A percentile compares a stretch with the other conserved stretches of the same genome.
phyloP scores from a whole-genome alignment of 2,113 vertebrate species.

The Abramis brama region DNA sequence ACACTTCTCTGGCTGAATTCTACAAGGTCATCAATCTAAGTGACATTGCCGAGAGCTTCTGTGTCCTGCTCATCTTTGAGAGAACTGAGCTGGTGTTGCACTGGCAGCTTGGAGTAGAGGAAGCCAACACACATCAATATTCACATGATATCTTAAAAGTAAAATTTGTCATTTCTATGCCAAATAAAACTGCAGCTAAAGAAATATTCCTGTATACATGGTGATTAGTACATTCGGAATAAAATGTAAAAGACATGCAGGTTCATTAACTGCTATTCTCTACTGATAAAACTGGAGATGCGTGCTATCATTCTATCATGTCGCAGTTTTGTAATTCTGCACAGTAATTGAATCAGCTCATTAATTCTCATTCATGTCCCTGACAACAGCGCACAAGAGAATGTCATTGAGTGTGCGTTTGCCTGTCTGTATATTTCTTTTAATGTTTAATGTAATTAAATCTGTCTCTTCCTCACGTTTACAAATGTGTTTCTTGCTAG shows the following conservation, averaged over 20 bases:
- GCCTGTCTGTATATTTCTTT: not conserved
- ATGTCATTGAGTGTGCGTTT: not conserved
- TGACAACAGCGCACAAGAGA: conserved; percentile 19
- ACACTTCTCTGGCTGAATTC: conserved; percentile 12
- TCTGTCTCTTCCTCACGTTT: not conserved
- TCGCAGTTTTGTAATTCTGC: conserved; percentile 10
- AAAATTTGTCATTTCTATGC: not conserved
- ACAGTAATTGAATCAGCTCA: conserved; percentile 7
- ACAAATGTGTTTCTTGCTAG: not conserved
- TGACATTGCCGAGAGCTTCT: conserved; percentile 19
- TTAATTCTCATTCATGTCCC: conserved; percentile 22
- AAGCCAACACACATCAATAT: not conserved
- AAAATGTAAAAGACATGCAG: not conserved
- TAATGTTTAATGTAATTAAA: not conserved
- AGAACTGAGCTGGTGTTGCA: not conserved
- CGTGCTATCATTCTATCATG: not conserved
- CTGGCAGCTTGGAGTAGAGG: not conserved
- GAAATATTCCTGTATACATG: not conserved
- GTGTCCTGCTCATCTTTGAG: not conserved
- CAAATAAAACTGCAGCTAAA: not conserved
- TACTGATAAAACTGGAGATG: not conserved
- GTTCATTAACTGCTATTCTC: not conserved
- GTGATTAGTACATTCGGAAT: not conserved
- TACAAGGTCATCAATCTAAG: conserved; percentile 33
- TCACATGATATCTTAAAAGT: not conserved